These are phyloP conservation scores for Gymnoscopelus braueri DNA, from an alignment of 2,797 vertebrate species.

Conservation along the genomic window DNA sequence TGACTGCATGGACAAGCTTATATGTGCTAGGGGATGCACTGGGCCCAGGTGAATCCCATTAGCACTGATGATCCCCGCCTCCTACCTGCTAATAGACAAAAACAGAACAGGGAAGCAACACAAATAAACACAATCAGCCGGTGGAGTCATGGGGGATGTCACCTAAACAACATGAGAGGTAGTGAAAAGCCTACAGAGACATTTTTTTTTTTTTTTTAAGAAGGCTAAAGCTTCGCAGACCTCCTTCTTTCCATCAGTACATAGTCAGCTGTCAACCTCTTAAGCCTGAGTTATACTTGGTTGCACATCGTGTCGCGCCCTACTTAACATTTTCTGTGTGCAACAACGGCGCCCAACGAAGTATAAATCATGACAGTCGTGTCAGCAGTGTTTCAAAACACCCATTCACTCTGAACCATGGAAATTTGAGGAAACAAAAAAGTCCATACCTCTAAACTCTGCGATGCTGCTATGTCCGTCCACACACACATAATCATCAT, in stretches of 20 bases:
- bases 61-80: too few species aligned
- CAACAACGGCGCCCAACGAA: too few species aligned
- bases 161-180: constrained; percentile 89
- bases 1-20: too few species aligned
- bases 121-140: too few species aligned
- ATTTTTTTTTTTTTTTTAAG: constrained; percentile 62
- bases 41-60: too few species aligned
- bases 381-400: constrained; percentile 47
- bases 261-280: constrained; percentile 44
- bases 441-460: constrained; percentile 33
- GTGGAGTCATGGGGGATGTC: too few species aligned
- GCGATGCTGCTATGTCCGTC: constrained; percentile 52
- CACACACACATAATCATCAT: constrained; percentile 58
- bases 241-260: constrained; percentile 48
- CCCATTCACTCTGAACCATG: constrained; percentile 50
- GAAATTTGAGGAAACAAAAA: constrained; percentile 49
- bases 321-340: too few species aligned
- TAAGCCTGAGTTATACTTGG: constrained; percentile 5
- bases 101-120: too few species aligned
- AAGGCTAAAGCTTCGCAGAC: constrained; percentile 72
- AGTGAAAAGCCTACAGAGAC: constrained; percentile 90
- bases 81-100: too few species aligned
- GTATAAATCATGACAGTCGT: too few species aligned
- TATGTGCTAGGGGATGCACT: too few species aligned
- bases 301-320: too few species aligned